A percentile compares a stretch with the other conserved stretches of the same genome.
These are phyloP conservation scores for Calliphora vomitoria DNA, from an alignment of 2,888 invertebrate species.

Conservation along the genomic window DNA sequence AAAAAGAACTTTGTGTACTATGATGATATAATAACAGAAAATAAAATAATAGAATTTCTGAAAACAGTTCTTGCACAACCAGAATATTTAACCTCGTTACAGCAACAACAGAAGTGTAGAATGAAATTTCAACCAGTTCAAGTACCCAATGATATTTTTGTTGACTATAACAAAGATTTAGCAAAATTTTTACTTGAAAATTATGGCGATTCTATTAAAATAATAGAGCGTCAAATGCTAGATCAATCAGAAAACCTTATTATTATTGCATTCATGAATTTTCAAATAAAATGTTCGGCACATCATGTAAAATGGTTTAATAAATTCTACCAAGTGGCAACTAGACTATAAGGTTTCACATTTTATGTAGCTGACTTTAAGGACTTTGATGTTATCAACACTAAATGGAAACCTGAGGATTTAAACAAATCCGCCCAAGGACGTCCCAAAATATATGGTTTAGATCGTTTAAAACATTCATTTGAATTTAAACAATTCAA, in stretches of 20 bases:
- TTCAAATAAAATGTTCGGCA: background rate
- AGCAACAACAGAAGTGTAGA: background rate
- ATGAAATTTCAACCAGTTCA: background rate
- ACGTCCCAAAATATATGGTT: slow-evolving; percentile 20
- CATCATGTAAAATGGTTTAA: background rate
- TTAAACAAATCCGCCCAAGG: background rate
- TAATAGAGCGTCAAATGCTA: background rate
- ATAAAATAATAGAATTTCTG: slow-evolving; percentile 55
- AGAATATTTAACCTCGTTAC: background rate
- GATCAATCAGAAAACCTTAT: background rate
- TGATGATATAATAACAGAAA: background rate
- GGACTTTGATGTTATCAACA: slow-evolving; percentile 34
- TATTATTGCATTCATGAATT: slow-evolving; percentile 39
- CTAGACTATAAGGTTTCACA: background rate
- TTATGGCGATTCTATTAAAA: background rate
- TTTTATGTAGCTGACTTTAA: slow-evolving; percentile 42
- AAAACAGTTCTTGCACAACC: background rate
- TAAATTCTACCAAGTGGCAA: slow-evolving; percentile 29
- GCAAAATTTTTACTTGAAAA: slow-evolving; percentile 2
- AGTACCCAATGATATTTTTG: background rate
- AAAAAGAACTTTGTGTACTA: slow-evolving; percentile 64
- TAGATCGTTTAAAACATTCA: background rate
- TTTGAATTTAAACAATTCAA: slow-evolving; percentile 1
- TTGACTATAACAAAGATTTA: slow-evolving; percentile 15
- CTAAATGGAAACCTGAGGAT: slow-evolving; percentile 13